Evolutionary conservation across 2,888 invertebrate genomes (phyloP), one percentile per base, ranked within the genome.

Genomic region (Calameuta idolon): DNA sequence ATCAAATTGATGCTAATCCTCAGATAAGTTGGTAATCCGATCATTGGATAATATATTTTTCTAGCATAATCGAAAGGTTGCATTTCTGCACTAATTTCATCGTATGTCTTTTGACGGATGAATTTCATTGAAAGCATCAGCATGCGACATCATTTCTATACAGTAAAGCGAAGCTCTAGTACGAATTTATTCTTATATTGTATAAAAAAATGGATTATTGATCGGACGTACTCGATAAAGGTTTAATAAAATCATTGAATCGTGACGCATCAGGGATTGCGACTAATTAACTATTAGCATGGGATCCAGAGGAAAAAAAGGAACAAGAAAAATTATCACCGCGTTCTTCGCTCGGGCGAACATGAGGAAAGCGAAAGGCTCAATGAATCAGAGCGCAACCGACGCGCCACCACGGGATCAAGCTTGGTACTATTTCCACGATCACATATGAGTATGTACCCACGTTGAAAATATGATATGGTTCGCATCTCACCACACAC

Each of bases 361-460:
- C 31, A 69, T 11, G 69, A 69, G n/a, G 69, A 69, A 69, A 69
- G 69, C 69, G 69, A 69, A 69, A 69, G n/a, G 69, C 69, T 31
- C 11, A 12, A 31, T 15, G n/a, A 69, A 69, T 31, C 69, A 69
- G 69, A 69, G 69, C 69, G n/a, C 31, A 12, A 30, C 69, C 9
- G 31, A 11, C 69, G n/a, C 69, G n/a, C 69, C 31, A 69, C 69
- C 69, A n/a, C 4, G 12, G 37, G 37, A 37, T 37, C 12, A 37
- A 3, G 37, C 12, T 37, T 12, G 37, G 37, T 37, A 37, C 37
- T 37, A 37, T 37, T 37, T 37, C 12, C 12, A 37, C 12, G n/a
- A 69, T 69, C 69, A 12, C 69, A 12, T 11, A 35, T 34, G 34
- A 11, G 34, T 34, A 34, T 30, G 69, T 30, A 30, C 15, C n/a